Conservation (phyloP, 2,888 invertebrate species). For the Spialia ferax region DNA sequence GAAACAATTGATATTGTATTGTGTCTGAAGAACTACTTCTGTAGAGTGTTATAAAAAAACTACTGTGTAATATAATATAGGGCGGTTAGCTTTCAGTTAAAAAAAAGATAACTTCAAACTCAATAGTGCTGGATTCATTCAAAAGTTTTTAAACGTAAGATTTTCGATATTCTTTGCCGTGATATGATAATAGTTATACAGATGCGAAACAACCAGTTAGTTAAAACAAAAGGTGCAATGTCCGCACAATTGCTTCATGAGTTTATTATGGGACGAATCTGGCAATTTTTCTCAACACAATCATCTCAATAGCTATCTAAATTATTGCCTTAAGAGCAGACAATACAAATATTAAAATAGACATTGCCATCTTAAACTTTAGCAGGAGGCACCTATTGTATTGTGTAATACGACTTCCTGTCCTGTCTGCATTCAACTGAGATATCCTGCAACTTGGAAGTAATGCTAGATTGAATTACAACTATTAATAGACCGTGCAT, state of each 20-base stretch:
- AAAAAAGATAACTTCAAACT: too few species aligned
- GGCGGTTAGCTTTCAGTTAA: too few species aligned
- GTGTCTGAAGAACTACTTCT: too few species aligned
- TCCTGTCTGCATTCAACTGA: not conserved
- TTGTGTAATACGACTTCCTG: slow-evolving; percentile 6
- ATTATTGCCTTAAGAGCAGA: not conserved
- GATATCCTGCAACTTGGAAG: not conserved
- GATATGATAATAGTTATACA: not conserved
- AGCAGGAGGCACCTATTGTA: not conserved
- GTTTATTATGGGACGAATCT: not conserved
- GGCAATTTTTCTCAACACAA: not conserved
- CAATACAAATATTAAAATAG: not conserved
- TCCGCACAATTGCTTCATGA: not conserved
- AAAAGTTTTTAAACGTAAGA: not conserved
- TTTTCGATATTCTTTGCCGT: not conserved
- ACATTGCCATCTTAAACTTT: not conserved
- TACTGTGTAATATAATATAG: too few species aligned
- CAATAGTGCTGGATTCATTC: too few species aligned
- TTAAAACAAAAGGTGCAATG: not conserved
- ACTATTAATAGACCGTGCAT: slow-evolving; percentile 2
- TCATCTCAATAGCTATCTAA: not conserved
- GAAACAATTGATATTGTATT: slow-evolving; percentile 40
- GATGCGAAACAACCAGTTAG: not conserved
- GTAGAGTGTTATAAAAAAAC: too few species aligned
- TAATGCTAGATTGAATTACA: slow-evolving; percentile 7